A percentile compares a stretch with the other conserved stretches of the same genome.
Conservation (phyloP, 2,888 invertebrate genomes). For the Allygus modestus region DNA sequence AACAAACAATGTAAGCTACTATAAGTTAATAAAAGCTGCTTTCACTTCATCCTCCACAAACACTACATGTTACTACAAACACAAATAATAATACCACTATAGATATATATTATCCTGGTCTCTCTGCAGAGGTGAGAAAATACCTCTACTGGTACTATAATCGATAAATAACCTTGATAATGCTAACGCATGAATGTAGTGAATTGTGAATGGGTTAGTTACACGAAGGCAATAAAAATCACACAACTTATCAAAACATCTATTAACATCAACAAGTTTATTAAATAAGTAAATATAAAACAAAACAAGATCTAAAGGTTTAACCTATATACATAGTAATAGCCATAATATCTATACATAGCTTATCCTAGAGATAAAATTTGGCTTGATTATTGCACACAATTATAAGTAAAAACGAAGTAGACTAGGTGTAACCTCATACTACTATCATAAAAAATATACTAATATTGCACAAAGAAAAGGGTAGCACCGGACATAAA, state of each 20-base stretch:
- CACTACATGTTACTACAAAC: too few species aligned
- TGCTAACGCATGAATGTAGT: too few species aligned
- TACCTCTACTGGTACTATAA: too few species aligned
- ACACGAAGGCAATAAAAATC: too few species aligned
- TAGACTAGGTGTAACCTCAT: conserved; percentile 27
- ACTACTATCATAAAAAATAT: background rate
- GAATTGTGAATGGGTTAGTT: too few species aligned
- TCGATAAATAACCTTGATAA: too few species aligned
- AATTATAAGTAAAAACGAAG: background rate
- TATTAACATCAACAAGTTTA: conserved; percentile 16
- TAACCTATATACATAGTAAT: background rate
- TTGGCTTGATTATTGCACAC: conserved; percentile 38
- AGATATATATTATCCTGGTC: too few species aligned
- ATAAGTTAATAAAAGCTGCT: too few species aligned
- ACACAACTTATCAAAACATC: background rate
- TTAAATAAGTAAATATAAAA: conserved; percentile 13
- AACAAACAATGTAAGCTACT: too few species aligned
- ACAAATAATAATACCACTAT: too few species aligned
- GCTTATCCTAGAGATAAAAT: background rate
- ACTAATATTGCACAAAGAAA: conserved; percentile 26
- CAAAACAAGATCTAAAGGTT: background rate
- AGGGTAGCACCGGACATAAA: conserved; percentile 8
- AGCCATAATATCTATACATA: background rate
- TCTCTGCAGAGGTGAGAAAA: too few species aligned
- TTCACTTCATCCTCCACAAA: too few species aligned